Base-by-base conservation (phyloP, 2,888 invertebrate species). In the Drosophila nigricruria region DNA sequence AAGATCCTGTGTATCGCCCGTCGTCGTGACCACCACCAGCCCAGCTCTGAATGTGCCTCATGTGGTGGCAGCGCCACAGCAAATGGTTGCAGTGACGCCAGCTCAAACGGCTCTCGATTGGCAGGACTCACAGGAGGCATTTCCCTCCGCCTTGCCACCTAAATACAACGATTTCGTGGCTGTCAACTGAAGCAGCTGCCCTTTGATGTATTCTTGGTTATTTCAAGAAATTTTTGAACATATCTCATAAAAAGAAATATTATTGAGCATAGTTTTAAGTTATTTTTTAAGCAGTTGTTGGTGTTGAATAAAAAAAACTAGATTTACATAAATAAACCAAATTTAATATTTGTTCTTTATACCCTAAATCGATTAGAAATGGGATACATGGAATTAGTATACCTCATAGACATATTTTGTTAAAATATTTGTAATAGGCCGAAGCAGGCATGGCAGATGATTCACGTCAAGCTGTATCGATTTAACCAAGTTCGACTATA, bases 121-220 rank as follows among this genome's bases (percentile, higher is more conserved):
- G 72, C 71, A 65, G 40, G 5, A 50, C 0, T 16, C 77, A 8
- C 67, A 70, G 8, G 62, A 73, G 20, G 36, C 57, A 1, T 59
- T 42, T 62, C 57, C 73, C 10, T 66, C 72, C 0, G 32, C 32
- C 0, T 25, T 71, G 38, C 89, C 83, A 0, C 88, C 89, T 6
- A 78, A 69, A 49, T 84, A 79, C 23, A 45, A 25, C 59, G 68
- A 84, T 6, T 47, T 16, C 0, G 34, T 78, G 25, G 53, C 38
- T 0, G 62, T 62, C 12, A 49, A 70, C 16, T 87, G 54, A 64
- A 5, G 6, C 1, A 1, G 18, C 2, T 3, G 1, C 6, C 3
- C 3, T 8, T 4, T 2, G 25, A 27, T 16, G 0, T 0, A n/a
- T 10, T 45, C 16, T 45, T 12, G 25, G 3, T 8, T 36, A n/a